A percentile compares a stretch with the other conserved stretches of the same genome.
Conservation (phyloP, 53 echinoderm and acorn worm genomes). For the Zoroaster sp. region DNA sequence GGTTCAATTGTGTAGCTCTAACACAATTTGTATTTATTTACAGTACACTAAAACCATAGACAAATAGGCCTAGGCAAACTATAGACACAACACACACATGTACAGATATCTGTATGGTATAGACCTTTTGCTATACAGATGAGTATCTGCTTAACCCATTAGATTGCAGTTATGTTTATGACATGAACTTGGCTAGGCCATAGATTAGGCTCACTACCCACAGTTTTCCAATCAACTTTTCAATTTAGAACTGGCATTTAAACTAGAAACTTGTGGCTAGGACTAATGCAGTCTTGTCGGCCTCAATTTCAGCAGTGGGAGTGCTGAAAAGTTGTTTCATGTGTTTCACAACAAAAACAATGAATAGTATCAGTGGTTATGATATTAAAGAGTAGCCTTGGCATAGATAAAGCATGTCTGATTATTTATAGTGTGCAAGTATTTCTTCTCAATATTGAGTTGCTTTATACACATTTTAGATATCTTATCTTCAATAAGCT, state of each 20-base stretch:
- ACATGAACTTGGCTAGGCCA: neutral
- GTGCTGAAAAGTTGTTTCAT: slow-evolving; percentile 3
- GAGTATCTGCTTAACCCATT: slow-evolving; percentile 22
- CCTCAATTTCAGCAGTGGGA: slow-evolving; percentile 20
- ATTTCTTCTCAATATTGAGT: neutral
- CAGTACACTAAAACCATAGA: no score
- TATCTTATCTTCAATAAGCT: no score
- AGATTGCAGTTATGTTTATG: neutral
- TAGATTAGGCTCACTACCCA: neutral
- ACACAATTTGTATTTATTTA: no score
- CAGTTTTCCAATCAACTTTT: slow-evolving; percentile 38
- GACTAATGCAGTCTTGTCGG: neutral
- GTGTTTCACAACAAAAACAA: neutral
- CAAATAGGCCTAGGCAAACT: no score
- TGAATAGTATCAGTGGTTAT: neutral
- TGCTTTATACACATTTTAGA: no score
- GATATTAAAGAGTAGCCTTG: no score
- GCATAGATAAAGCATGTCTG: no score
- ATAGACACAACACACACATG: no score
- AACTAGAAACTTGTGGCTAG: neutral
- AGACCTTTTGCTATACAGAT: no score
- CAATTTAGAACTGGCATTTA: slow-evolving; percentile 17
- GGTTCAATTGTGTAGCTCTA: no score
- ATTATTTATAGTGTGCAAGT: neutral
- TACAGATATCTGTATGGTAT: no score